Evolutionary conservation across 2,797 vertebrate species (phyloP).

Genomic region (Hipposideros larvatus): DNA sequence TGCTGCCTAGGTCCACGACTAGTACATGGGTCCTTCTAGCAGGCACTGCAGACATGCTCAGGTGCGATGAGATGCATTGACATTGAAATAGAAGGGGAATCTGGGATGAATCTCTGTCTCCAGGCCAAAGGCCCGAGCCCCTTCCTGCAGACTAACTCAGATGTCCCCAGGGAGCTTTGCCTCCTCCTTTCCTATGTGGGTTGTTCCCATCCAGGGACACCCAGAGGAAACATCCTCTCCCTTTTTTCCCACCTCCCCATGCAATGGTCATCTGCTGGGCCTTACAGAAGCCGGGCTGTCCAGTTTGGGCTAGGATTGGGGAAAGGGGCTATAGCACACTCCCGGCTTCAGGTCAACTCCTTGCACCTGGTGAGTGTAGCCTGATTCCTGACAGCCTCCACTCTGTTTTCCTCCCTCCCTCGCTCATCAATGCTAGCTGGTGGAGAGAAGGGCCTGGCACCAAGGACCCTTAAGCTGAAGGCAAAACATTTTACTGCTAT

Average conservation of each 20-base stretch:
- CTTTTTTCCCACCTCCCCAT: too few species aligned
- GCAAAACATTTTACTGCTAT: not conserved
- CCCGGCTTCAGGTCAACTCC: not conserved
- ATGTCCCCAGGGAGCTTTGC: not conserved
- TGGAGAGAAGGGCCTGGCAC: not conserved
- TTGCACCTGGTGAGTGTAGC: not conserved
- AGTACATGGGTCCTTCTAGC: not conserved
- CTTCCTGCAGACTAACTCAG: not conserved
- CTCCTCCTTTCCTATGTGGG: not conserved
- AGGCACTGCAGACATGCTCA: not conserved
- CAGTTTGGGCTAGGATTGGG: not conserved
- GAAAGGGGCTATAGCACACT: not conserved
- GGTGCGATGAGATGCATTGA: not conserved
- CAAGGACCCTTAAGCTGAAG: not conserved
- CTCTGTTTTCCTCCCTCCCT: not conserved
- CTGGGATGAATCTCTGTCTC: not conserved
- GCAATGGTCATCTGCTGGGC: not conserved
- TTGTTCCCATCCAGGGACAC: not conserved
- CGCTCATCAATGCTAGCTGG: not conserved
- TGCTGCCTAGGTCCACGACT: not conserved
- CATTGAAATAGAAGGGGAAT: not conserved
- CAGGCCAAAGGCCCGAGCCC: not conserved
- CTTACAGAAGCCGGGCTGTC: not conserved
- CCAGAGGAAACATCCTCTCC: not conserved
- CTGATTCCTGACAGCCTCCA: not conserved